These are phyloP conservation scores for Drosophila peninsularis DNA, from an alignment of 2,888 invertebrate genomes.

Conservation along the genomic window DNA sequence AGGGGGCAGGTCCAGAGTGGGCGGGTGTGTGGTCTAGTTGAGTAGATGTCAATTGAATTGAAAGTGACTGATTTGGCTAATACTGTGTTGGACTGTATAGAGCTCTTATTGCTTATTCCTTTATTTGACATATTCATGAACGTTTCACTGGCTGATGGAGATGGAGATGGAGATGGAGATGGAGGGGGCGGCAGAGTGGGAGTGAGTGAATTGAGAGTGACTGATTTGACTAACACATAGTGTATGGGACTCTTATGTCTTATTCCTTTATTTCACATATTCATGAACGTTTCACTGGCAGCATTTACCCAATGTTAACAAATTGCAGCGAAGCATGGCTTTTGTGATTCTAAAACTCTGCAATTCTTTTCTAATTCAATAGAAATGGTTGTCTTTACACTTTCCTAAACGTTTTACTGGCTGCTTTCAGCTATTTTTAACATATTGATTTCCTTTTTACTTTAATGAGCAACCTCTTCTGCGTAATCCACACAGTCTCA, in stretches of 20 bases:
- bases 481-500: too few species aligned
- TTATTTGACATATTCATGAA: not conserved
- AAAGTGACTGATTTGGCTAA: not conserved
- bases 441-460: too few species aligned
- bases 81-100: not conserved
- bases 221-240: not conserved
- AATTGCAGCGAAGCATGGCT: not conserved
- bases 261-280: not conserved
- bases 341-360: not conserved
- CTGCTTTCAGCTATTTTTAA: too few species aligned
- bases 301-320: not conserved
- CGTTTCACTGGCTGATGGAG: constrained; percentile 1
- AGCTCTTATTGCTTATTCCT: not conserved
- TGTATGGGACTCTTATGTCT: not conserved
- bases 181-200: not conserved
- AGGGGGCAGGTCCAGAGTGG: not conserved
- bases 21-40: not conserved
- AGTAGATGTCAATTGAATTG: not conserved
- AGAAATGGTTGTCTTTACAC: not conserved
- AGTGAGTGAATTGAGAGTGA: not conserved
- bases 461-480: too few species aligned
- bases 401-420: constrained; percentile 2
- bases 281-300: not conserved
- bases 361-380: too few species aligned
- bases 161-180: too few species aligned